Evolutionary conservation across 2,888 invertebrate genomes (phyloP).

Genomic region (Dicranocentrus wangi): DNA sequence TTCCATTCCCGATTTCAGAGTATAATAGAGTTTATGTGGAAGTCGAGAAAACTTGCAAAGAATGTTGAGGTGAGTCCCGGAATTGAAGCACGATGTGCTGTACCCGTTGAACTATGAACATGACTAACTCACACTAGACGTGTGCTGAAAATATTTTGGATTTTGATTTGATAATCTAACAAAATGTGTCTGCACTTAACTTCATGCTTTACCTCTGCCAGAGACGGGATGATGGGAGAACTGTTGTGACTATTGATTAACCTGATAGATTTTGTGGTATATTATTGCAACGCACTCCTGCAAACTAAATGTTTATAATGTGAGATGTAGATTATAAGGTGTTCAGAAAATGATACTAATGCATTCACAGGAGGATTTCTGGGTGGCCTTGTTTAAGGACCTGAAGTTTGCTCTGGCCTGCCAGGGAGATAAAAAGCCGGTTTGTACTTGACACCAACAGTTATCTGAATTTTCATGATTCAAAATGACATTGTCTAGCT

Average conservation of each 20-base stretch:
- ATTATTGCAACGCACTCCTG: conserved; percentile 18
- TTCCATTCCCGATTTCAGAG: too few species aligned
- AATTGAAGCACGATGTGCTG: neutral
- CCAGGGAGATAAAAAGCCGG: conserved; percentile 73
- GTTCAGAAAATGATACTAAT: neutral
- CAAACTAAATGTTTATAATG: neutral
- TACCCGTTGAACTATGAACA: neutral
- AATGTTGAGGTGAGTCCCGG: conserved; percentile 74
- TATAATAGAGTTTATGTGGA: conserved; percentile 77
- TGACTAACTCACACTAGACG: neutral
- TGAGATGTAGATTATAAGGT: neutral
- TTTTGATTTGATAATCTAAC: too few species aligned
- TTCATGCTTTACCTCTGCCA: conserved; percentile 14
- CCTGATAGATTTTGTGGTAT: conserved; percentile 24
- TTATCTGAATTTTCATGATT: neutral
- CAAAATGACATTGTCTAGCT: too few species aligned
- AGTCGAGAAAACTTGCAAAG: conserved; percentile 75
- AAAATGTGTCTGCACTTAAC: conserved; percentile 10
- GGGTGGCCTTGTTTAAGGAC: conserved; percentile 73
- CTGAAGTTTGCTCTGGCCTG: conserved; percentile 73
- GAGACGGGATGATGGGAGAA: conserved; percentile 56
- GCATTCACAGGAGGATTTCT: conserved; percentile 54
- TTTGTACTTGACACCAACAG: conserved; percentile 42
- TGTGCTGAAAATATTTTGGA: too few species aligned
- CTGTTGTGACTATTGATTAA: conserved; percentile 67